These are phyloP conservation scores for Hoplostethus atlanticus DNA, from an alignment of 2,797 vertebrate genomes.

Conservation along the genomic window DNA sequence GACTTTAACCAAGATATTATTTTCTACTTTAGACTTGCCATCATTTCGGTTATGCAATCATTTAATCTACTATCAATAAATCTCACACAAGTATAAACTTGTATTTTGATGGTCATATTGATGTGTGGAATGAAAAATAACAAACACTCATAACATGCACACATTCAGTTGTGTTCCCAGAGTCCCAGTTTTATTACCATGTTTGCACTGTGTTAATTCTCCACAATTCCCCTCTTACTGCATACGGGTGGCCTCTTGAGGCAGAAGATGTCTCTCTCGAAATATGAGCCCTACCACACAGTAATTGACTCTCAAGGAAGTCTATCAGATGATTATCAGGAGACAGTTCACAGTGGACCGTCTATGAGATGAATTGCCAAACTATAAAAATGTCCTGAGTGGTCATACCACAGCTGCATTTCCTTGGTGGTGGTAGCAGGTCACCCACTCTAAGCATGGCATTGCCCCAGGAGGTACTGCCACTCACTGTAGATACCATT, in stretches of 20 bases:
- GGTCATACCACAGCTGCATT: too few relatives aligned
- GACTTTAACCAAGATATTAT: too few relatives aligned
- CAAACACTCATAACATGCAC: background rate
- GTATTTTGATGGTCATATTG: background rate
- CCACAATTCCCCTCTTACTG: background rate
- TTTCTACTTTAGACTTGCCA: too few relatives aligned
- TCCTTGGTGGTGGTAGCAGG: too few relatives aligned
- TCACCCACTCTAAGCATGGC: too few relatives aligned
- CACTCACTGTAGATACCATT: background rate
- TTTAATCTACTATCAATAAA: too few relatives aligned
- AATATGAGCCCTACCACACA: background rate
- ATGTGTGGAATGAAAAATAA: background rate
- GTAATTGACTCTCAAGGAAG: constrained; percentile 47
- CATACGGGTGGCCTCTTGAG: constrained; percentile 10
- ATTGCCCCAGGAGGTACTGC: background rate
- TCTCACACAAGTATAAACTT: too few relatives aligned
- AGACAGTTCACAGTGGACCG: background rate
- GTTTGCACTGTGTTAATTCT: background rate
- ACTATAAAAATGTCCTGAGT: background rate
- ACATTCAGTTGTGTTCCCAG: background rate
- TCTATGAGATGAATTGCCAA: background rate
- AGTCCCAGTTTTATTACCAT: constrained; percentile 18
- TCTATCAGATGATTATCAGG: constrained; percentile 45
- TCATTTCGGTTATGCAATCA: too few relatives aligned
- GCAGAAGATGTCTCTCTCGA: constrained; percentile 2